Evolutionary conservation across 1,140 invertebrate species (phyloP), one percentile per base, ranked within the genome.

Genomic region (Oscheius sp.): DNA sequence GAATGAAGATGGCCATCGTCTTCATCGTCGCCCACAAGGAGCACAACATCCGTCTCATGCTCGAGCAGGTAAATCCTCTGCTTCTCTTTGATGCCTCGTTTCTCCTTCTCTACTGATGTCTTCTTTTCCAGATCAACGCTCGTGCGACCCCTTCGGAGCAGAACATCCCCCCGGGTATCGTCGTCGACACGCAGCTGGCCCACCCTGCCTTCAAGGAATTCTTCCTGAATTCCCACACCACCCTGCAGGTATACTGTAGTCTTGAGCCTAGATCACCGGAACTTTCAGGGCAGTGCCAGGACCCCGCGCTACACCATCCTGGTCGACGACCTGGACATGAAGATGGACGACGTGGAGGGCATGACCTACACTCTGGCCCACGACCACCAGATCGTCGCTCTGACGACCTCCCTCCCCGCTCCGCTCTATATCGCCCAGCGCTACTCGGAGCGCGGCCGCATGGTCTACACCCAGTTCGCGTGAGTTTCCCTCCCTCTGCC

Each of bases 21-120:
- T 62, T 75, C 46, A 77, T 78, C 23, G 46, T 76, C 1, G 69
- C 65, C 15, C 55, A 58, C n/a, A 78, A 78, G 42, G 49, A 78
- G 38, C 67, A 18, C 28, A 49, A 45, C 32, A 29, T 73, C 15
- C 63, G 75, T 23, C 35, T 74, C 36, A 42, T 26, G 2, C 13
- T 3, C 18, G 4, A 46, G 3, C 34, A 36, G 18, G 42, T 29
- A 52, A 2, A 20, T 18, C 13, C 4, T 49, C 15, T 31, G 42
- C 42, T 45, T 45, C 42, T 45, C 15, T 45, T 23, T 23, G 42
- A 18, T 18, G 23, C 42, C 42, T 18, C 15, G 42, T 45, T 45
- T 45, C n/a, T 38, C 3, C n/a, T n/a, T n/a, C n/a, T n/a, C n/a
- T n/a, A n/a, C n/a, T n/a, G n/a, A n/a, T n/a, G n/a, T 18, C 18